Evolutionary conservation across 2,888 invertebrate genomes (phyloP).

Genomic region (Sthenelais limicola): DNA sequence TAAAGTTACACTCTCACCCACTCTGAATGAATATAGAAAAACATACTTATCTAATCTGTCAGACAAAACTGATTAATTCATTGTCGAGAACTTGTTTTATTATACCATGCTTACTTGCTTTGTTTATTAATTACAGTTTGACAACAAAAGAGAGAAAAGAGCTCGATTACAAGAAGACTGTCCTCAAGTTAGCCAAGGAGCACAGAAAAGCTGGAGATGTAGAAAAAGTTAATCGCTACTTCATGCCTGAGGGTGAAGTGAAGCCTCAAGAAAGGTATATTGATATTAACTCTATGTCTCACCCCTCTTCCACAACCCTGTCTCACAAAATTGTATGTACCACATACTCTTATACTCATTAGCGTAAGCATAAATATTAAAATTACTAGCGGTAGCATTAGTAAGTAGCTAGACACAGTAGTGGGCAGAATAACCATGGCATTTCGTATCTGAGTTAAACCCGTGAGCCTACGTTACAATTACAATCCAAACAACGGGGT

Average conservation of each 20-base stretch:
- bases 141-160: constrained; percentile 89
- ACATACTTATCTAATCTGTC: not conserved
- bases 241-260: constrained; percentile 86
- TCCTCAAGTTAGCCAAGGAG: constrained; percentile 92
- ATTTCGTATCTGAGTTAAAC: too few species aligned
- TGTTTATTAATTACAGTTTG: constrained; percentile 3
- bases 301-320: too few species aligned
- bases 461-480: too few species aligned
- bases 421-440: too few species aligned
- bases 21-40: not conserved
- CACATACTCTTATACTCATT: too few species aligned
- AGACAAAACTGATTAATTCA: not conserved
- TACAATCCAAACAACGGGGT: too few species aligned
- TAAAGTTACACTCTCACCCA: too few species aligned
- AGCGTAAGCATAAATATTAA: too few species aligned
- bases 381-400: too few species aligned
- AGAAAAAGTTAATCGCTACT: constrained; percentile 93
- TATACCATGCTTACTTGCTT: not conserved
- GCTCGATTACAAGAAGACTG: constrained; percentile 89
- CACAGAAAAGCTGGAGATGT: constrained; percentile 95
- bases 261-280: constrained; percentile 44
- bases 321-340: too few species aligned
- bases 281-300: too few species aligned
- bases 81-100: not conserved
- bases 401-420: too few species aligned